Evolutionary conservation across 2,888 invertebrate genomes (phyloP), one percentile per base, ranked within the genome.

Genomic region (Hemaris fuciformis): DNA sequence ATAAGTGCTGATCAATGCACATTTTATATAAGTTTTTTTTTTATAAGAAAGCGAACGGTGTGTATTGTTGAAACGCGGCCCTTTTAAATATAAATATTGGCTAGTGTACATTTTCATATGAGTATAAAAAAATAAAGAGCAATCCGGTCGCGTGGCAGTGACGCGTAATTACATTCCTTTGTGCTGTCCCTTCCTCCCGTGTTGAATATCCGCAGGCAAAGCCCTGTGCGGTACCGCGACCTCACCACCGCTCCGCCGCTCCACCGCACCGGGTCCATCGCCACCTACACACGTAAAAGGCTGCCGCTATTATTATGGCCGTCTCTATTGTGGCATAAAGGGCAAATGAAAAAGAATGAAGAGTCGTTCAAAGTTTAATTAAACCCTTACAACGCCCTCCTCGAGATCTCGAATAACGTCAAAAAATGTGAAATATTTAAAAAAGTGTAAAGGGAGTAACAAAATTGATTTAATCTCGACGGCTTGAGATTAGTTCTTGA

Each of bases 161-260:
- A 81, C 82, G 84, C 77, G 86, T 87, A 89, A 89, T 89, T 89
- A 89, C 84, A 85, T 87, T 87, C 85, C 83, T 86, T 89, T 88
- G 85, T 85, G 76, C 73, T 73, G 73, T 69, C 68, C 68, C 73
- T 73, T 67, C 70, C 67, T 65, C 69, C 20, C 48, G 48, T 25
- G 48, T 48, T 15, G 48, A 27, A 48, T 48, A 48, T 48, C 25
- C 48, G 15, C 25, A 15, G 43, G 48, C 46, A 46, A 13, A 46
- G 27, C 15, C n/a, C 18, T 48, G 48, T 15, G 27, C 27, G n/a
- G 27, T 15, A 18, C 48, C 48, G 15, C 27, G n/a, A 27, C 15
- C 48, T 8, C 25, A 23, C 46, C 25, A 23, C 46, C 46, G 46
- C 46, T 3, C 31, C 53, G 53, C 27, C 65, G 63, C 66, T 67